A percentile compares a stretch with the other conserved stretches of the same genome.
phyloP scores from a whole-genome alignment of 2,888 invertebrate species.

The Sepiola atlantica region DNA sequence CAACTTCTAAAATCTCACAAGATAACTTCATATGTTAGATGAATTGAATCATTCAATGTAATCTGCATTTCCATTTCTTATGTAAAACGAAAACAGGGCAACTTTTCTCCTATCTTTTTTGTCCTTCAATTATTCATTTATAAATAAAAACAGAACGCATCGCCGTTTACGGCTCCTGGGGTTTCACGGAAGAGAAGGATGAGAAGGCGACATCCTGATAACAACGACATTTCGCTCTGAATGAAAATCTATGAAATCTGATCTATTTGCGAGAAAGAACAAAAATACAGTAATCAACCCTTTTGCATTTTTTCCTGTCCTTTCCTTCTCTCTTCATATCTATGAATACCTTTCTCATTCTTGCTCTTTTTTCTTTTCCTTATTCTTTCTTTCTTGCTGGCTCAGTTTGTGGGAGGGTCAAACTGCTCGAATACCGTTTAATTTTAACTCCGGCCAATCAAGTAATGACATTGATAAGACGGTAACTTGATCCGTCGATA shows the following conservation, averaged over 20 bases:
- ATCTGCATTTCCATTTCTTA: too few relatives aligned
- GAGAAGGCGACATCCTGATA: not conserved
- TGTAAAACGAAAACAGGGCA: not conserved
- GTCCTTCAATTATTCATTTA: not conserved
- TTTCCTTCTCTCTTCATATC: too few relatives aligned
- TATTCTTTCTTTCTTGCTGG: not conserved
- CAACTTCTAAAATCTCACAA: too few relatives aligned
- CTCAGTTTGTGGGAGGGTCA: not conserved
- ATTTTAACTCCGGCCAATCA: not conserved
- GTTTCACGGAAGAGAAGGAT: not conserved
- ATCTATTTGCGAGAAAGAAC: not conserved
- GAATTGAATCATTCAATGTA: too few relatives aligned
- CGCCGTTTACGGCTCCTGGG: not conserved
- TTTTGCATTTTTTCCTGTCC: not conserved
- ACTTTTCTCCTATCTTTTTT: not conserved
- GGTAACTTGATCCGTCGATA: not conserved
- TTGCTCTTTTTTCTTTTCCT: too few relatives aligned
- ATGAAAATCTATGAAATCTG: not conserved
- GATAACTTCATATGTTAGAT: too few relatives aligned
- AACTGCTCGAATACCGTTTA: not conserved
- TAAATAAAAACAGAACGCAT: not conserved
- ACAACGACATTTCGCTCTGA: not conserved
- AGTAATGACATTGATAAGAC: not conserved
- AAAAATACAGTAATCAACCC: not conserved
- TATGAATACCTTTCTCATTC: too few relatives aligned